Evolutionary conservation across 37 sponge, comb jelly and placozoan species (phyloP), one percentile per base, ranked within the genome.

Genomic region (Ephydatia muelleri): DNA sequence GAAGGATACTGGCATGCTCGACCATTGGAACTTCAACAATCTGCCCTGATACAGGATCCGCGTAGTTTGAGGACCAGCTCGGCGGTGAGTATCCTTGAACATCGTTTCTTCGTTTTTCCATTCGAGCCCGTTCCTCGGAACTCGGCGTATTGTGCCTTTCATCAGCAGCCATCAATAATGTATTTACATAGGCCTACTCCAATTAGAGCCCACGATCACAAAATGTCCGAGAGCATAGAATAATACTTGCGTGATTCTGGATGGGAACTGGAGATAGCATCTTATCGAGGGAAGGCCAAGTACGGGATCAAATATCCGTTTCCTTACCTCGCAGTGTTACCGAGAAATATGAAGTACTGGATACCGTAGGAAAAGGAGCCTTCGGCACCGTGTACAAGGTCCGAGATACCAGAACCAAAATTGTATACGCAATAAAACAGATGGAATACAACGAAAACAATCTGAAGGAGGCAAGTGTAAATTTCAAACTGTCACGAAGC

Each of bases 321-420:
- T 57, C 57, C 19, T 57, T 57, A 16, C 57, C 57, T 14, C 57
- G 19, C 57, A 57, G 57, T 57, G 16, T 90, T 71, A 72, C 82
- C 5, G 79, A 73, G 5, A 86, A 82, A 36, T 95, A 92, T 65
- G 75, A 77, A 26, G 73, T 92, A 37, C 25, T 84, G 49, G 38
- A 33, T 19, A 78, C 32, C 22, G 82, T 95, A 27, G 96, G 96
- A n/a, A 67, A 49, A 49, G 96, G 96, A 11, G 82, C 89, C 12
- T 95, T 92, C 79, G 96, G 96, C 2, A 48, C 19, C 29, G 96
- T 91, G n/a, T 95, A 90, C 85, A 89, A 90, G 82, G 91, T 93
- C 28, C 79, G 73, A 31, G 93, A 93, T 27, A 73, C 26, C 29
- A 77, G 49, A 38, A 87, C 96, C 27, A 90, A 83, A 65, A 86